These are phyloP conservation scores for Pegoplata infirma DNA, from an alignment of 2,888 invertebrate genomes.

Conservation along the genomic window DNA sequence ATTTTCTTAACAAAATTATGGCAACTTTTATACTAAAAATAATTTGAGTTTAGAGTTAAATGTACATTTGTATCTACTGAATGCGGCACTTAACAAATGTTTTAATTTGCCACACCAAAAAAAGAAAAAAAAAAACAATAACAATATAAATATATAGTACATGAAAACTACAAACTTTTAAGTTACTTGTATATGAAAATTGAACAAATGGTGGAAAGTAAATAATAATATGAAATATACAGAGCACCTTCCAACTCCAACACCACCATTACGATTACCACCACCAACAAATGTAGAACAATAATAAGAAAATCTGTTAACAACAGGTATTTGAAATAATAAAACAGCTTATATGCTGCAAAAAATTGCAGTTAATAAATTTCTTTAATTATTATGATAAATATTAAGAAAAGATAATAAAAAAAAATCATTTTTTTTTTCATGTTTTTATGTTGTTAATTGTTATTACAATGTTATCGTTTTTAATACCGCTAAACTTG, in stretches of 20 bases:
- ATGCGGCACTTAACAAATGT: conserved; percentile 38
- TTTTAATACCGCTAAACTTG: no score
- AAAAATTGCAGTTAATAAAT: no score
- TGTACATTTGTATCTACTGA: neutral
- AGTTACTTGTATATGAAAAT: conserved; percentile 1
- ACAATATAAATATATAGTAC: no score
- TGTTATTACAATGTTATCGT: no score
- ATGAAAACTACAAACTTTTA: no score
- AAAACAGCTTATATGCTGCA: neutral
- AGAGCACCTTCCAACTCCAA: conserved; percentile 35
- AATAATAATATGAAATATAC: conserved; percentile 17
- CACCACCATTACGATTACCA: conserved; percentile 30
- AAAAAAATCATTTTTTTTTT: no score
- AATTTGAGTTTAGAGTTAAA: conserved; percentile 36
- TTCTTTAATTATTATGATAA: no score
- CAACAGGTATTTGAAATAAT: neutral
- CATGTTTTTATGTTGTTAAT: no score
- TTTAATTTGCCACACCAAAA: conserved; percentile 60
- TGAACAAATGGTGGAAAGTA: neutral
- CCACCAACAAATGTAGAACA: no score
- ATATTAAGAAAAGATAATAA: no score
- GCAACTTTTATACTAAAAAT: conserved; percentile 76
- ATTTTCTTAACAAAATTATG: conserved; percentile 73
- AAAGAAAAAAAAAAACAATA: neutral
- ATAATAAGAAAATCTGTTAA: neutral